A percentile compares a stretch with the other conserved stretches of the same genome.
These are phyloP conservation scores for Nomia melanderi DNA, from an alignment of 1,140 invertebrate genomes.

Conservation along the genomic window DNA sequence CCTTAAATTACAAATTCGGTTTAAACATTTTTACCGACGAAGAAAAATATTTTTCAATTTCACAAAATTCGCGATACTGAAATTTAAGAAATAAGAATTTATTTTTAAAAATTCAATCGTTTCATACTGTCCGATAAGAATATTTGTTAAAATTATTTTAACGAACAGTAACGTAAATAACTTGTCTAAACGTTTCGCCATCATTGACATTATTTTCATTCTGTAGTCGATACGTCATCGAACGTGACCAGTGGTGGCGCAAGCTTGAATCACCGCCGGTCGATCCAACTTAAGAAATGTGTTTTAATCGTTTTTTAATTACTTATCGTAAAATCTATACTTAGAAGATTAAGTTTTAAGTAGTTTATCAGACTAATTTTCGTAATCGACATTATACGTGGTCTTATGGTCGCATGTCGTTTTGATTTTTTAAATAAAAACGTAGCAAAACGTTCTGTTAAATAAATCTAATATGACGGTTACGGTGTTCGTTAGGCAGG, in stretches of 20 bases:
- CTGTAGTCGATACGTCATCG: not conserved
- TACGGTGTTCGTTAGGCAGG: slow-evolving; percentile 21
- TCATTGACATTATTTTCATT: not conserved
- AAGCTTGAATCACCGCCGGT: not conserved
- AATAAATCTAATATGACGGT: slow-evolving; percentile 8
- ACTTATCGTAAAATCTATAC: not conserved
- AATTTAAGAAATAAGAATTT: too few relatives aligned
- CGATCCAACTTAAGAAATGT: not conserved
- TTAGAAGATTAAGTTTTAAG: not conserved
- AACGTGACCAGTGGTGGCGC: not conserved
- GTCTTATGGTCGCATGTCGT: not conserved
- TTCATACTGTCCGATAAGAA: too few relatives aligned
- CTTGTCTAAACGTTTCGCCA: not conserved
- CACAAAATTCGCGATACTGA: too few relatives aligned
- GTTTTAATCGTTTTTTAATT: not conserved
- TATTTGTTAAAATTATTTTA: too few relatives aligned
- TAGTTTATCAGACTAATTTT: not conserved
- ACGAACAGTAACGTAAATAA: not conserved
- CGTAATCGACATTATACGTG: not conserved
- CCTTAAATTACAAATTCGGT: too few relatives aligned
- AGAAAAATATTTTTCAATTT: too few relatives aligned
- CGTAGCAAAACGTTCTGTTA: not conserved
- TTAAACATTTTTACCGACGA: too few relatives aligned
- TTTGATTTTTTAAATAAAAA: not conserved
- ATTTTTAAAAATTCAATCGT: too few relatives aligned